A percentile compares a stretch with the other conserved stretches of the same genome.
phyloP scores from a whole-genome alignment of 2,113 vertebrate species.

The Rattus norvegicus region DNA sequence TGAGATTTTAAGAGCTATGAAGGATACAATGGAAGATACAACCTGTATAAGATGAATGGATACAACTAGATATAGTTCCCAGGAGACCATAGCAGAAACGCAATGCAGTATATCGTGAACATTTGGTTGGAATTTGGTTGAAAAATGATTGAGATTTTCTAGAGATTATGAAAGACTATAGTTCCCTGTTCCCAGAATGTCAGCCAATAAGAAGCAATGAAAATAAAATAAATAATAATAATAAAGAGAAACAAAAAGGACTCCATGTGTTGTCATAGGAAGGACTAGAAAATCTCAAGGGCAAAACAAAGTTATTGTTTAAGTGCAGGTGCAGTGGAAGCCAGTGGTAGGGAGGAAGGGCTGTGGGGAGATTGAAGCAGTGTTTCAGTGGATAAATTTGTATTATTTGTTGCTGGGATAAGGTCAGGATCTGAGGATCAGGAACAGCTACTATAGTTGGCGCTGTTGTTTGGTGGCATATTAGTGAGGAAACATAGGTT shows the following conservation, averaged over 20 bases:
- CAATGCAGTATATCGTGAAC: not conserved
- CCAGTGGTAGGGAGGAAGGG: not conserved
- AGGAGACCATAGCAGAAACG: not conserved
- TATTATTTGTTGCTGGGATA: not conserved
- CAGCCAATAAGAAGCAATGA: not conserved
- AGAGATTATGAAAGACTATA: not conserved
- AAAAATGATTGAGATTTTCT: not conserved
- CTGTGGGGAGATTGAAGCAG: no score
- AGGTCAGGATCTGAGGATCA: not conserved
- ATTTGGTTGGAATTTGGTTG: conserved; percentile 5
- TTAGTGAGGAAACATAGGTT: not conserved
- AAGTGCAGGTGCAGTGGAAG: not conserved
- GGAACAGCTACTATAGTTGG: not conserved
- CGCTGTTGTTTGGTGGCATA: not conserved
- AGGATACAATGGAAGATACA: not conserved
- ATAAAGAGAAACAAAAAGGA: not conserved
- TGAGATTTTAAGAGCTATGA: not conserved
- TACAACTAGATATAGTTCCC: not conserved
- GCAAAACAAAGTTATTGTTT: not conserved
- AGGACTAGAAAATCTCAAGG: not conserved
- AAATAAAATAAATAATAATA: not conserved
- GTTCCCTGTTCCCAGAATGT: not conserved
- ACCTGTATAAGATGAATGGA: not conserved
- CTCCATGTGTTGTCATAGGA: not conserved
- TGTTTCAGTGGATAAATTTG: not conserved